Evolutionary conservation across 2,113 vertebrate species (phyloP).

Genomic region (Micronycteris hirsuta): DNA sequence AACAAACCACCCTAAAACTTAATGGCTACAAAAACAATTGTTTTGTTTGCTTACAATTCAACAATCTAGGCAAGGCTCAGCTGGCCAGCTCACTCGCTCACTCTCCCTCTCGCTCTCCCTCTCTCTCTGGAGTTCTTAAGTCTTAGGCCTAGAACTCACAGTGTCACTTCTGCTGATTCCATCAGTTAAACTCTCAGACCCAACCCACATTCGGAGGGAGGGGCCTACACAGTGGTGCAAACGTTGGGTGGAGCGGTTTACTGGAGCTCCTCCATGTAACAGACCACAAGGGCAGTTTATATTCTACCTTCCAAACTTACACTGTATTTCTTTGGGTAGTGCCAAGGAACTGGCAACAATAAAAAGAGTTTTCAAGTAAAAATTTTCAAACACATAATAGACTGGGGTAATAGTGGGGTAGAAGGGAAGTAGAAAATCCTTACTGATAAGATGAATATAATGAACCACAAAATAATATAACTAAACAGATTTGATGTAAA

Average conservation of each 20-base stretch:
- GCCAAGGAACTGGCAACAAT: neutral
- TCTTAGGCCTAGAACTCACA: neutral
- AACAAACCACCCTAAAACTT: neutral
- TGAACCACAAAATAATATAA: neutral
- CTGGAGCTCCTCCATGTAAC: neutral
- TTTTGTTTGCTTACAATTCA: neutral
- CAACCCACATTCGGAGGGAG: neutral
- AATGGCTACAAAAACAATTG: neutral
- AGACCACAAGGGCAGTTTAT: neutral
- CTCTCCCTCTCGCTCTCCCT: no score
- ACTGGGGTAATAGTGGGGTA: neutral
- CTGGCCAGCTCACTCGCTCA: neutral
- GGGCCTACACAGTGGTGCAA: neutral
- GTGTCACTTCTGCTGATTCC: neutral
- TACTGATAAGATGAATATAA: neutral
- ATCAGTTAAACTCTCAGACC: neutral
- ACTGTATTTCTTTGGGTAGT: neutral
- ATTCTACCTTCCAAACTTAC: neutral
- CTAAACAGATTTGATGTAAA: neutral
- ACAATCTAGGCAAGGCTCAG: neutral
- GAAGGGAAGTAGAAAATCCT: neutral
- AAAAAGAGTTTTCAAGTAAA: neutral
- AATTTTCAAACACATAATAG: neutral
- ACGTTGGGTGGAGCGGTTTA: neutral
- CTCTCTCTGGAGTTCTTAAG: neutral